phyloP scores from a whole-genome alignment of 2,888 invertebrate species.

The Allygus modestus region DNA sequence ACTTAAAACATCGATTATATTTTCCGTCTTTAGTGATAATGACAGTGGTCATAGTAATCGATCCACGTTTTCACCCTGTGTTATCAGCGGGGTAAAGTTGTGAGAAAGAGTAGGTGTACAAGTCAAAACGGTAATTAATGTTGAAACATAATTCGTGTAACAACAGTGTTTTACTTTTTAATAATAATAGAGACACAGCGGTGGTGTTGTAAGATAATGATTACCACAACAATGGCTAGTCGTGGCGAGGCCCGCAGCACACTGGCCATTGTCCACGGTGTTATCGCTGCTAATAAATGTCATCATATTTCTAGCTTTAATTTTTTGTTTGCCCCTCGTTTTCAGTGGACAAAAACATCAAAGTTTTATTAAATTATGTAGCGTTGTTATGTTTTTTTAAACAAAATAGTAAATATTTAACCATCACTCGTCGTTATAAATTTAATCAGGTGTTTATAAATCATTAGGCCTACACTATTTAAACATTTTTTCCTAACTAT shows the following conservation, averaged over 20 bases:
- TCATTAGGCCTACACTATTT: too few species aligned
- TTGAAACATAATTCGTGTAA: too few species aligned
- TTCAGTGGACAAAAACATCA: background rate
- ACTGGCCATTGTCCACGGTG: conserved; percentile 23
- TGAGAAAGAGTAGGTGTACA: too few species aligned
- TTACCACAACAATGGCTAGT: conserved; percentile 37
- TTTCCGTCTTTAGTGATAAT: too few species aligned
- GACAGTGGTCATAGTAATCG: too few species aligned
- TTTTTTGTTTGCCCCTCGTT: conserved; percentile 9
- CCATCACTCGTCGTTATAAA: too few species aligned
- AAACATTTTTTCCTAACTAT: too few species aligned
- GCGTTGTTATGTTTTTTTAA: background rate
- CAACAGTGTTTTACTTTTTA: background rate
- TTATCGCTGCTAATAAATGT: conserved; percentile 43
- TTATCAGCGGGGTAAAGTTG: too few species aligned
- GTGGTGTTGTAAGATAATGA: conserved; percentile 16
- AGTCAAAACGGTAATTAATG: too few species aligned
- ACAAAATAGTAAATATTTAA: conserved; percentile 1
- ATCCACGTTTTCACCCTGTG: too few species aligned
- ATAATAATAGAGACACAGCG: background rate
- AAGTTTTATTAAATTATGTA: background rate
- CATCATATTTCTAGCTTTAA: conserved; percentile 35
- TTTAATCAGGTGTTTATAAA: too few species aligned
- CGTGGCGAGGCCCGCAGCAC: background rate
- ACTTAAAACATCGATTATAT: too few species aligned